Evolutionary conservation across 2,888 invertebrate genomes (phyloP).

Genomic region (Nymphalis c-album): DNA sequence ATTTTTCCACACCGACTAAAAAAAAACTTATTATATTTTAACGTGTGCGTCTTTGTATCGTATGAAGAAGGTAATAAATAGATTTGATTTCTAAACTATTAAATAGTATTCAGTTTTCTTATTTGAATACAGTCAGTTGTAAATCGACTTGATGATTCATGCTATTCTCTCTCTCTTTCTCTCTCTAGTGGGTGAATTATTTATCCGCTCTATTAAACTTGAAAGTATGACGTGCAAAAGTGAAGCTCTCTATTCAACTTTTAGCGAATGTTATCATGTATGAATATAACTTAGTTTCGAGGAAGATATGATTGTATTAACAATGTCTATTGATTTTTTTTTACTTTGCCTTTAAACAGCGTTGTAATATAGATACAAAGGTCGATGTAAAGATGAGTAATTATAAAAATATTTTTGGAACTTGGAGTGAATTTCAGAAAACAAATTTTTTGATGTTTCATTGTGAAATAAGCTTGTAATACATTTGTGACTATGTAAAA

Average conservation of each 20-base stretch:
- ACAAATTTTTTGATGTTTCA: no score
- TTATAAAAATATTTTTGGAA: no score
- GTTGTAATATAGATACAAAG: no score
- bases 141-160: slow-evolving; percentile 27
- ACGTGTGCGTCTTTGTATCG: no score
- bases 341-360: no score
- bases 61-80: neutral
- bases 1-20: slow-evolving; percentile 1
- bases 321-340: neutral
- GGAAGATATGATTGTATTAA: neutral
- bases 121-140: slow-evolving; percentile 22
- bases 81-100: slow-evolving; percentile 1
- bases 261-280: slow-evolving; percentile 10
- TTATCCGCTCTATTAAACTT: slow-evolving; percentile 24
- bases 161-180: slow-evolving; percentile 12
- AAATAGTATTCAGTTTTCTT: slow-evolving; percentile 3
- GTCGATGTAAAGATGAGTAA: no score
- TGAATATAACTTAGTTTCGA: neutral
- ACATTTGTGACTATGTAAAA: neutral
- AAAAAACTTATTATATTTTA: no score
- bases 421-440: no score
- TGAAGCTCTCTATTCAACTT: slow-evolving; percentile 14
- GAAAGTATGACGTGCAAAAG: slow-evolving; percentile 8
- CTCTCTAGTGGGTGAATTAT: slow-evolving; percentile 26
- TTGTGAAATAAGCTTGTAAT: no score